Evolutionary conservation across 2,888 invertebrate species (phyloP).

Genomic region (Tipula lateralis): DNA sequence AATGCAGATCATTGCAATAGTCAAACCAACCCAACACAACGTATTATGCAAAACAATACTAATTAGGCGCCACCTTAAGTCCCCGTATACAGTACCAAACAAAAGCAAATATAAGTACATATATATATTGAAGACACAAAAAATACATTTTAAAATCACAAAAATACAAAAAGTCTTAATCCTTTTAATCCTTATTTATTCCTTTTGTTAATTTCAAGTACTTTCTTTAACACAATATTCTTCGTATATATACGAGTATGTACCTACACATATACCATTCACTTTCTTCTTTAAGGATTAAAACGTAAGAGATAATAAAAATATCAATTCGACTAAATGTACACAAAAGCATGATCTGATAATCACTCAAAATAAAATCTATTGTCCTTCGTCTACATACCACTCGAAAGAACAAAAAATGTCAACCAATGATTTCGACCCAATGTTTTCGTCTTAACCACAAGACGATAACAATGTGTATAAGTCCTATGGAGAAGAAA

Average conservation of each 20-base stretch:
- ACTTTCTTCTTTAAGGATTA: background rate
- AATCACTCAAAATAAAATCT: constrained; percentile 11
- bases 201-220: background rate
- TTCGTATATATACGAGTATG: background rate
- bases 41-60: background rate
- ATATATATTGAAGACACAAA: background rate
- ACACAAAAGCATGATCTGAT: background rate
- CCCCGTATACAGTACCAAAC: background rate
- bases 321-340: background rate
- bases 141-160: background rate
- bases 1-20: too few species aligned
- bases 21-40: background rate
- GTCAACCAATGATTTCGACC: background rate
- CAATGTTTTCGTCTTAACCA: background rate
- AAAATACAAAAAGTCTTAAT: background rate
- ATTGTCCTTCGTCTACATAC: background rate
- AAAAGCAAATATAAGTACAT: background rate
- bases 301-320: constrained; percentile 19
- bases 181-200: constrained; percentile 11
- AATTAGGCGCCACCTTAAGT: constrained; percentile 5
- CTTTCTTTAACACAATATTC: background rate
- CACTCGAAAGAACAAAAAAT: background rate
- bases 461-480: background rate
- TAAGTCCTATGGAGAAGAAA: background rate
- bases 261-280: background rate